These are phyloP conservation scores for Periplaneta americana DNA, from an alignment of 1,140 invertebrate species.

Conservation along the genomic window DNA sequence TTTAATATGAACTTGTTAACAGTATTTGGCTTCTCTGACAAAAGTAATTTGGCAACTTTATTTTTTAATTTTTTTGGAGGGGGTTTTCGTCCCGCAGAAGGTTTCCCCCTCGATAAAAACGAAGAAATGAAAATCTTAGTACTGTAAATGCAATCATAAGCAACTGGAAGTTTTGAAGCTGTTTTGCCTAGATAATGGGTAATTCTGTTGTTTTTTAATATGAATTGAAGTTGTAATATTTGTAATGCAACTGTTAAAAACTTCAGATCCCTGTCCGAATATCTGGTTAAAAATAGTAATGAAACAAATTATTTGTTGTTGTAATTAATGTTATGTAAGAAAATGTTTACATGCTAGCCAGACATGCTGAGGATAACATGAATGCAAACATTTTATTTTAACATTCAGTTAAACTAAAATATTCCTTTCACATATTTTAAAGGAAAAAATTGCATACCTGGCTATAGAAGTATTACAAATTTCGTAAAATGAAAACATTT, in stretches of 20 bases:
- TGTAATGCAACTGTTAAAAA: background rate
- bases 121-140: background rate
- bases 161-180: background rate
- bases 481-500: background rate
- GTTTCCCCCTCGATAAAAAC: constrained; percentile 18
- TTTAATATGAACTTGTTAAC: background rate
- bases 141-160: background rate
- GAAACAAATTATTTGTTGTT: background rate
- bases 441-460: background rate
- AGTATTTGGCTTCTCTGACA: background rate
- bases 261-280: background rate
- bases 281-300: background rate
- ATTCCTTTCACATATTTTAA: background rate
- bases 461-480: background rate
- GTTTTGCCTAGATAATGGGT: background rate
- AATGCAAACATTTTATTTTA: background rate
- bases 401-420: background rate
- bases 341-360: background rate
- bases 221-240: background rate
- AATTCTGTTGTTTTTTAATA: background rate
- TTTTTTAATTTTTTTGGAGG: constrained; percentile 11
- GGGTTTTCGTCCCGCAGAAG: constrained; percentile 22
- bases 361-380: background rate
- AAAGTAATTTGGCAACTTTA: background rate
- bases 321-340: background rate